Evolutionary conservation across 37 sponge, comb jelly and placozoan species (phyloP), one percentile per base, ranked within the genome.

Genomic region (Theonella swinhoei): DNA sequence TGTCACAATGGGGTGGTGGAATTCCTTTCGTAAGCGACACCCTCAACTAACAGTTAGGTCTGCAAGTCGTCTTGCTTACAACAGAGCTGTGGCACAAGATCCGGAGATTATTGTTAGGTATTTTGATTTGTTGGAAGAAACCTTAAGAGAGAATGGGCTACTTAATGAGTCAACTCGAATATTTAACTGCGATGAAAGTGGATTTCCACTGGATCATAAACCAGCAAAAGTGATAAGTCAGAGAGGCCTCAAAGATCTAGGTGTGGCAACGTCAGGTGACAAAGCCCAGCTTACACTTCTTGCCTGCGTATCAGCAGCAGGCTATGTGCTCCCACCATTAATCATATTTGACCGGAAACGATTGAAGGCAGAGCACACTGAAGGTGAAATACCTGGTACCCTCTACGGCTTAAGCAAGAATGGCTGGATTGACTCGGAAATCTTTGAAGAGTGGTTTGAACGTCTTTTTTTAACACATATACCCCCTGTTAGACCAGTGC

Each of bases 121-220:
- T 71, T 79, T 60, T 31, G 63, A 43, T 9, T 74, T 86, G 39
- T 74, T 80, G 67, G 34, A 86, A 47, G 42, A 4, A n/a, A 62
- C 54, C 20, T 62, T 86, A n/a, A n/a, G n/a, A n/a, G n/a, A n/a
- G n/a, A n/a, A n/a, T n/a, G n/a, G n/a, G n/a, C n/a, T n/a, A n/a
- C n/a, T n/a, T n/a, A n/a, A n/a, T n/a, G n/a, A n/a, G n/a, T n/a
- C n/a, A n/a, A n/a, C n/a, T n/a, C n/a, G 83, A 71, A 72, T 82
- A 11, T 89, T 70, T 39, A 89, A 89, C 31, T 42, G 78, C 8
- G 90, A 84, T 64, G 85, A 89, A 42, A 79, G 76, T 72, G 90
- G 90, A 0, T 43, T 89, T 65, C 89, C 89, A 4, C 60, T 89
- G n/a, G 80, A 83, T 70, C 66, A 30, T 34, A 72, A 43, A 26